Base-by-base conservation (phyloP, 1,140 invertebrate species). In the Tetragnatha versicolor region DNA sequence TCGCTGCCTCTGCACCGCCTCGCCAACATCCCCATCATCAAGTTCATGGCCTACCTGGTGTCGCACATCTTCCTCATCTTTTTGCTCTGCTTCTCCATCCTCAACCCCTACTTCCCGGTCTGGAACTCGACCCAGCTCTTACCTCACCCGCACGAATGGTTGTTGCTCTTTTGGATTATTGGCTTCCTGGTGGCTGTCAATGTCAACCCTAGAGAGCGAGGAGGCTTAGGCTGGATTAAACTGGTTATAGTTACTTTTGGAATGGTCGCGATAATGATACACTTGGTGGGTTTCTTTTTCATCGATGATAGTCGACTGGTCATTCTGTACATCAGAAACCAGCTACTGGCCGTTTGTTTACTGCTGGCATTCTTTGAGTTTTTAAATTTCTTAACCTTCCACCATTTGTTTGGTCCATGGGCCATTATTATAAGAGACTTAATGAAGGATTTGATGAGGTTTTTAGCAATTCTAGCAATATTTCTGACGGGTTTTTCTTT, bases 21-120 rank as follows among this genome's bases (percentile, higher is more conserved):
- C 86, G 94, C 96, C 89, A 84, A 85, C 82, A 87, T 89, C 25
- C 98, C 98, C 22, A 98, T 99, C 81, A 98, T 99, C 83, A 99
- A 99, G 87, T 99, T 99, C 86, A 98, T 99, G 93, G 97, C 96
- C n/a, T 98, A 99, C 87, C 89, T 99, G 60, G 98, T 97, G 1
- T 98, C 98, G 0, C 98, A 99, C 87, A 92, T 99, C 81, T 98
- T 98, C 86, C 90, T 99, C 65, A 98, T 99, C 91, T 87, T 96
- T 58, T 91, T 99, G 80, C 90, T 98, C 81, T 90, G 93, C 70
- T 88, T 98, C 69, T 94, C 95, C 12, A 93, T 92, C 35, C 95
- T 98, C 72, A 93, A 65, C 95, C 96, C 31, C 90, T 95, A 73
- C 93, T 83, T 66, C 83, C 86, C 35, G 84, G 49, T 89, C 25